A percentile compares a stretch with the other conserved stretches of the same genome.
These are phyloP conservation scores for Hydraecia micacea DNA, from an alignment of 2,888 invertebrate genomes.

Conservation along the genomic window DNA sequence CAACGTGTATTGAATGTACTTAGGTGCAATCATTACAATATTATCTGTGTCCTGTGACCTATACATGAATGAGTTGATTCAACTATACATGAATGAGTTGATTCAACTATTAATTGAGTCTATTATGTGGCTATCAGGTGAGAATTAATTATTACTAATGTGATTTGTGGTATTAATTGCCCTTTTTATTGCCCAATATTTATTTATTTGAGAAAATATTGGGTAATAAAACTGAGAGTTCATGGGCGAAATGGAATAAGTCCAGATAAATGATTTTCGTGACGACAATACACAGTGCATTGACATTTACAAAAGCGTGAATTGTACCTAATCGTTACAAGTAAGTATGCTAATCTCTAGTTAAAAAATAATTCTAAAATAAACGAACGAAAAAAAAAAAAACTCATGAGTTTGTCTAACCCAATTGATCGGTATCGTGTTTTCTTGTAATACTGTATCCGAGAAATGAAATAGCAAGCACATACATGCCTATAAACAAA, in stretches of 20 bases:
- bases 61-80: constrained; percentile 58
- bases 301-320: constrained; percentile 56
- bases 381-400: constrained; percentile 46
- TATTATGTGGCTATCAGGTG: constrained; percentile 33
- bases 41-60: constrained; percentile 61
- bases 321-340: constrained; percentile 41
- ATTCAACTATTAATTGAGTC: constrained; percentile 50
- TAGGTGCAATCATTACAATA: constrained; percentile 55
- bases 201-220: constrained; percentile 36
- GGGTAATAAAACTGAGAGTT: constrained; percentile 30
- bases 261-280: constrained; percentile 36
- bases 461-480: constrained; percentile 83
- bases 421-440: constrained; percentile 81
- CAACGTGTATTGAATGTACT: constrained; percentile 38
- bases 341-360: constrained; percentile 35
- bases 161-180: constrained; percentile 47
- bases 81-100: constrained; percentile 58
- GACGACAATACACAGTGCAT: constrained; percentile 44
- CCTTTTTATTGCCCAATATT: constrained; percentile 47
- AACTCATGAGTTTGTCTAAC: constrained; percentile 75
- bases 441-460: constrained; percentile 83
- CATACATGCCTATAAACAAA: constrained; percentile 84
- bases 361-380: constrained; percentile 48
- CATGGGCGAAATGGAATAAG: constrained; percentile 31
- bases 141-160: constrained; percentile 38